Base-by-base conservation (phyloP, 2,797 vertebrate species). In the Trichosurus vulpecula region DNA sequence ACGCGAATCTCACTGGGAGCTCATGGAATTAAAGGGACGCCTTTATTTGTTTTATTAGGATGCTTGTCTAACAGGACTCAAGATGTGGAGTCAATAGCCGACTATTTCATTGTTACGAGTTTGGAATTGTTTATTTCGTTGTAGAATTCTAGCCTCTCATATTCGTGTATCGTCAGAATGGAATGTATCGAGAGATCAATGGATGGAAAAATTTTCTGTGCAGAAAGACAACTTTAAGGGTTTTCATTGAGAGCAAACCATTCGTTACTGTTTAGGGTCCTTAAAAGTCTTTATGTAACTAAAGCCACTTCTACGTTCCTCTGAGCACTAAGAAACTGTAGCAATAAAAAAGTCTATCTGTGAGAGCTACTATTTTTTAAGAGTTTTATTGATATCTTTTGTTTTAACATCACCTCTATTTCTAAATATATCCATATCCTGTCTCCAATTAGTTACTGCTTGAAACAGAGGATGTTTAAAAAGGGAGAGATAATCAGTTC, bases 151-250 rank as follows among this genome's bases (percentile, higher is more conserved):
- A 91, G 41, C 0, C 16, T 96, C 97, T 90, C 30, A 51, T 41
- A 93, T 92, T 93, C 93, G 6, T 92, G 16, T 47, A 35, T 92
- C 16, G 66, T 95, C 94, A 95, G 92, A 66, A 90, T 25, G 31
- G 95, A 61, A 95, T 54, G 61, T 61, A 94, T 92, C 89, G 22
- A 95, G 87, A 56, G 22, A 95, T 95, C 54, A 93, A 93, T 81
- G 97, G 95, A 95, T 57, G 66, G 51, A 97, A 97, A 51, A 47
- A 31, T 94, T 97, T 96, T 61, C 25, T 91, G 54, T 94, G 27
- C 58, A 91, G 93, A 93, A 35, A 74, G 11, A 25, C 93, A 52
- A 0, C 47, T 93, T 87, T 95, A 92, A 94, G 27, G 91, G 92
- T 3, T 41, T 61, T 89, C 95, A 47, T 25, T 93, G 41, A 30